Base-by-base conservation (phyloP, 1,140 invertebrate species). In the Choristoneura fumiferana region DNA sequence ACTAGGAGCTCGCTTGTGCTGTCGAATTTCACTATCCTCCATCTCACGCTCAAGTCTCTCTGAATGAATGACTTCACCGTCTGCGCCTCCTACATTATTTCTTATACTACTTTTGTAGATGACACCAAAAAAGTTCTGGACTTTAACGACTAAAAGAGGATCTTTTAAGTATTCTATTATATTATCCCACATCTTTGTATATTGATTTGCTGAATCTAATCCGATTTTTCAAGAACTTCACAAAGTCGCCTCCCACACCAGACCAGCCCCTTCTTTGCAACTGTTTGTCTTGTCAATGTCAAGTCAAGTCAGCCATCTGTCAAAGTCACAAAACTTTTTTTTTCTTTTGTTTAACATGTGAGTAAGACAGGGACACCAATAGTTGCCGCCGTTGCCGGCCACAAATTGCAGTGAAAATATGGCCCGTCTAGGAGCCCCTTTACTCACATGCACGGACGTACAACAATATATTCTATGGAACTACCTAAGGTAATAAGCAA, bases 81-180 rank as follows among this genome's bases (percentile, higher is more conserved):
- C n/a, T n/a, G n/a, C n/a, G 10, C 34, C 54, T 54, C 40, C 59
- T 14, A 71, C 73, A 17, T 73, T 80, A 43, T 67, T 45, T n/a
- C 65, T 65, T 36, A 69, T 45, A 58, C 38, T 34, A 33, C 35
- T 89, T 75, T 78, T 90, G 64, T 87, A 91, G 78, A 73, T 89
- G 58, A 95, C 85, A 39, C 94, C 95, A 79, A 95, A 95, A 81
- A 91, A 94, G 59, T 92, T 87, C 80, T 96, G 95, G 67, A 95
- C 92, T 73, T 91, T 91, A 17, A 93, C 91, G 8, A 96, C 95
- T 54, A 95, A 79, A 57, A 91, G 71, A 0, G 94, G 92, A 76
- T 94, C 92, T 71, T 93, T 94, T 49, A 95, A 91, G 72, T 92
- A 91, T 64, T 93, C 84, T 62, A 94, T 90, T 9, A 81, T 68